A percentile compares a stretch with the other conserved stretches of the same genome.
These are phyloP conservation scores for Eupithecia exiguata DNA, from an alignment of 2,888 invertebrate species.

Conservation along the genomic window DNA sequence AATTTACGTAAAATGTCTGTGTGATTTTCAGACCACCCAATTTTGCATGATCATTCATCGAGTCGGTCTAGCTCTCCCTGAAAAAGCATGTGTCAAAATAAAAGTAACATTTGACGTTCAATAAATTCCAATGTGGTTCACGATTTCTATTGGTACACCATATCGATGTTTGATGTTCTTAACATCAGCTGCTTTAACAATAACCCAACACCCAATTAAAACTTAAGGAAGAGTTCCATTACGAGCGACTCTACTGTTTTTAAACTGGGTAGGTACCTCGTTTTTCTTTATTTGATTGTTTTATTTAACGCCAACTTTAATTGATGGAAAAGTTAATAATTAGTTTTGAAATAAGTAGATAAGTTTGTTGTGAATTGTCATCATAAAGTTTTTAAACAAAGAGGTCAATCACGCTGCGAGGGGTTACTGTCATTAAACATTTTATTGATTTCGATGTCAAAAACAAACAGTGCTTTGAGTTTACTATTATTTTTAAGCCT, in stretches of 20 bases:
- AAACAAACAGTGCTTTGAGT: no score
- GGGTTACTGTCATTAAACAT: no score
- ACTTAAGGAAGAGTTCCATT: neutral
- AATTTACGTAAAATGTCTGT: neutral
- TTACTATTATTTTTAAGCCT: no score
- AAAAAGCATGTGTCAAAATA: neutral
- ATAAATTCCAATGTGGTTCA: neutral
- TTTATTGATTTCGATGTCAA: no score
- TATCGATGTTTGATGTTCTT: neutral
- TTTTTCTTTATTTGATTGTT: no score
- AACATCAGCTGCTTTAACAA: neutral
- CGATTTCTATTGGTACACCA: neutral
- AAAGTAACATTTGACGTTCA: neutral
- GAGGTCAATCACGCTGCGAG: no score
- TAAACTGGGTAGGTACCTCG: neutral
- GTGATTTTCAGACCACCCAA: neutral
- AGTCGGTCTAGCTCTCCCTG: neutral
- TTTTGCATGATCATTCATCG: neutral
- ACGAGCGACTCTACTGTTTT: neutral
- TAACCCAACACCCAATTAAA: conserved; percentile 2
- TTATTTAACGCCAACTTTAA: no score
- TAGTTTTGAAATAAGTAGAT: no score
- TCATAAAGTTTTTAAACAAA: no score
- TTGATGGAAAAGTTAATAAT: no score
- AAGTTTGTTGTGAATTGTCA: no score